These are phyloP conservation scores for Schlechtendalia chinensis DNA, from an alignment of 1,140 invertebrate genomes.

Conservation along the genomic window DNA sequence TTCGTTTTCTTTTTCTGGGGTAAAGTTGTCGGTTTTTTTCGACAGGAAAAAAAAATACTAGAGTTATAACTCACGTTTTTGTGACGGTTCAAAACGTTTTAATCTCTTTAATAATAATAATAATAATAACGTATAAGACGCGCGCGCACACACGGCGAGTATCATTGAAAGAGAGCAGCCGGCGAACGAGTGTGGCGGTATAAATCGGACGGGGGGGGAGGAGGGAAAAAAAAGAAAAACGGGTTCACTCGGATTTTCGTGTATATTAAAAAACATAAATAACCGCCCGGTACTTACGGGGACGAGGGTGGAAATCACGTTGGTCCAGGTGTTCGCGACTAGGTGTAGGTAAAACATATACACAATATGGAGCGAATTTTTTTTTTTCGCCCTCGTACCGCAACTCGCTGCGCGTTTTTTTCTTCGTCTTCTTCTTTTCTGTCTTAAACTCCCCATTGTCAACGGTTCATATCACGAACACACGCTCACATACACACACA, in stretches of 20 bases:
- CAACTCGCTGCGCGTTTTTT: slow-evolving; percentile 16
- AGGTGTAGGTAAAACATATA: neutral
- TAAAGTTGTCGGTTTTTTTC: slow-evolving; percentile 17
- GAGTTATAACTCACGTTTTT: slow-evolving; percentile 32
- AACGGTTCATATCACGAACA: slow-evolving; percentile 20
- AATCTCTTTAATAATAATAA: slow-evolving; percentile 35
- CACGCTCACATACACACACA: neutral
- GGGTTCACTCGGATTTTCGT: slow-evolving; percentile 44
- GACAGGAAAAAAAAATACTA: slow-evolving; percentile 4
- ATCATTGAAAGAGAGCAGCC: slow-evolving; percentile 45
- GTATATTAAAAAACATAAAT: slow-evolving; percentile 50
- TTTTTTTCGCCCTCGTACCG: slow-evolving; percentile 30
- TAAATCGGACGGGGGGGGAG: slow-evolving; percentile 8
- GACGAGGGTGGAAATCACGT: slow-evolving; percentile 44
- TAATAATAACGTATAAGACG: slow-evolving; percentile 1
- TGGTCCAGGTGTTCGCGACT: slow-evolving; percentile 47
- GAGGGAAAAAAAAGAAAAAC: slow-evolving; percentile 22
- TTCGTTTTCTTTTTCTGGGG: too few relatives aligned
- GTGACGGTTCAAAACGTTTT: slow-evolving; percentile 37
- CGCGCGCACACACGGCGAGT: neutral
- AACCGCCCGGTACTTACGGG: neutral
- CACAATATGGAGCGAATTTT: slow-evolving; percentile 44
- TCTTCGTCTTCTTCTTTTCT: too few relatives aligned
- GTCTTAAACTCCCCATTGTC: slow-evolving; percentile 49
- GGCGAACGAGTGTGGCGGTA: slow-evolving; percentile 14